Evolutionary conservation across 2,888 invertebrate genomes (phyloP).

Genomic region (Theretra japonica): DNA sequence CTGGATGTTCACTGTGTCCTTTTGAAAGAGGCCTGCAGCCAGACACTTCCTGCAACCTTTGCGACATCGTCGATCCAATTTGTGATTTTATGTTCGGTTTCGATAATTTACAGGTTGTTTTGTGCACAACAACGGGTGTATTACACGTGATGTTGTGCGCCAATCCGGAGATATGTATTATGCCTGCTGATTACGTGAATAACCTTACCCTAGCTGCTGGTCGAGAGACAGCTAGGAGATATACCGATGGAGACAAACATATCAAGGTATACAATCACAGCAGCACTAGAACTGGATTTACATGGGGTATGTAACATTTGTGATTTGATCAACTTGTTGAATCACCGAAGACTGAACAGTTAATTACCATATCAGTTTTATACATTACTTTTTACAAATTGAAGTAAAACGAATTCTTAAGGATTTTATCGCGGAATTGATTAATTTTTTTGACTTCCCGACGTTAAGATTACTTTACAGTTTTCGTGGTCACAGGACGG

Average conservation of each 20-base stretch:
- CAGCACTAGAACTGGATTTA: background rate
- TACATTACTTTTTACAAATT: too few species aligned
- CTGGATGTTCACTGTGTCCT: too few species aligned
- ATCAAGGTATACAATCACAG: conserved; percentile 36
- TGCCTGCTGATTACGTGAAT: conserved; percentile 34
- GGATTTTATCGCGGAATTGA: too few species aligned
- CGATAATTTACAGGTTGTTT: background rate
- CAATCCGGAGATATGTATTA: background rate
- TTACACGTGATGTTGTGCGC: background rate
- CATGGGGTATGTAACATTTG: background rate
- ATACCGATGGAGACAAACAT: conserved; percentile 20
- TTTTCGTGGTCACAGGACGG: too few species aligned
- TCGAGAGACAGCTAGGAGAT: conserved; percentile 31
- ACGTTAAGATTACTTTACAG: too few species aligned
- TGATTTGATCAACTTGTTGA: background rate
- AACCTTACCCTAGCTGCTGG: conserved; percentile 38
- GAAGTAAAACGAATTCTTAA: too few species aligned
- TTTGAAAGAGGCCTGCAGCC: too few species aligned
- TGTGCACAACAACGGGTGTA: background rate
- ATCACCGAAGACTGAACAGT: too few species aligned
- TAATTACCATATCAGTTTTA: too few species aligned
- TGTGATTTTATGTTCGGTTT: background rate
- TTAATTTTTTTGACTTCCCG: too few species aligned
- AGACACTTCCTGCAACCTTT: too few species aligned
- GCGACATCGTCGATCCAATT: too few species aligned